These are phyloP conservation scores for Drosophila hamatofila DNA, from an alignment of 2,888 invertebrate genomes.

Conservation along the genomic window DNA sequence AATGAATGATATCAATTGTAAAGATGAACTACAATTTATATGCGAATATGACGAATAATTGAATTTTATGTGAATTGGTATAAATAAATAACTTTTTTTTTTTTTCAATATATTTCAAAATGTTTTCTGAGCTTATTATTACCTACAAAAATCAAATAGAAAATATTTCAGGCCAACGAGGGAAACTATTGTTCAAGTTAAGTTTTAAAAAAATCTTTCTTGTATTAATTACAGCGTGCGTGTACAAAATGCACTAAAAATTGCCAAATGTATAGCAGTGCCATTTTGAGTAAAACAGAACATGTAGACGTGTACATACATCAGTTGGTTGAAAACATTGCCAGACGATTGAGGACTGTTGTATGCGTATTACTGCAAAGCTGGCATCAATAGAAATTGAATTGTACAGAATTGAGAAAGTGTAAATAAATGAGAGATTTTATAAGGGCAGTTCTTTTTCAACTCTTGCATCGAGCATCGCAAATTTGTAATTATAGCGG, in stretches of 20 bases:
- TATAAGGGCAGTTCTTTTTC: constrained; percentile 6
- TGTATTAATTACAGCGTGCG: not conserved
- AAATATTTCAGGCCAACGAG: not conserved
- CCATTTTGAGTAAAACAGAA: constrained; percentile 32
- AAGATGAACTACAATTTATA: not conserved
- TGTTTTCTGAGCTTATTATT: not conserved
- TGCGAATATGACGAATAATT: not conserved
- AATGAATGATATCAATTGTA: not conserved
- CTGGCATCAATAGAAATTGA: not conserved
- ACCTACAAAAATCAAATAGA: not conserved
- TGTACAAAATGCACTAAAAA: not conserved
- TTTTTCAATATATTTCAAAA: not conserved
- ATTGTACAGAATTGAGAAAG: not conserved
- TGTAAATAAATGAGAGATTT: constrained; percentile 22
- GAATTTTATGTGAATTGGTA: not conserved
- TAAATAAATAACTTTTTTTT: not conserved
- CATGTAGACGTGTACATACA: constrained; percentile 7
- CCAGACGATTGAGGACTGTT: constrained; percentile 31
- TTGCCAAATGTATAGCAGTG: not conserved
- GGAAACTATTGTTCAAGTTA: not conserved
- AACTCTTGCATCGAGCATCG: constrained; percentile 17
- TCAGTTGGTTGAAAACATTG: constrained; percentile 27
- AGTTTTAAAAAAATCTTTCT: not conserved
- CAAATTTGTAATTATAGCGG: constrained; percentile 15
- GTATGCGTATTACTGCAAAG: not conserved